These are phyloP conservation scores for Diplosoma virens DNA, from an alignment of 23 tunicate genomes.

Conservation along the genomic window DNA sequence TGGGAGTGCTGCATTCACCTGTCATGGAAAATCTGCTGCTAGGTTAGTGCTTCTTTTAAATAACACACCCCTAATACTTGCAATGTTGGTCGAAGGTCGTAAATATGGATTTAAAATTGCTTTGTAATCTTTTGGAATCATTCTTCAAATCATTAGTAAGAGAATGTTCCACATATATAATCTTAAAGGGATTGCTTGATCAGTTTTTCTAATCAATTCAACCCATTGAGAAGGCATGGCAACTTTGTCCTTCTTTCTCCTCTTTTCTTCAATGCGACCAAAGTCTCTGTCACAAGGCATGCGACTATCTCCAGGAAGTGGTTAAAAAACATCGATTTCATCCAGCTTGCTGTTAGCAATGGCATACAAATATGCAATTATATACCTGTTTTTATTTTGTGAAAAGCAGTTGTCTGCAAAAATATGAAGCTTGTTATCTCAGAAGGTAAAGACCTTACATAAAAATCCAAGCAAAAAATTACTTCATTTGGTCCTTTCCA, in stretches of 20 bases:
- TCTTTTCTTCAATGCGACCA: background rate
- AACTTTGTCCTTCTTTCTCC: conserved; percentile 2
- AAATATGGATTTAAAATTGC: background rate
- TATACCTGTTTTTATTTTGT: background rate
- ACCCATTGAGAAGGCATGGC: conserved; percentile 8
- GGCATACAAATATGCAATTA: background rate
- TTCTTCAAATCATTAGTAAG: background rate
- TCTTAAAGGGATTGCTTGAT: background rate
- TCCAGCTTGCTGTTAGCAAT: background rate
- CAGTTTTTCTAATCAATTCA: background rate
- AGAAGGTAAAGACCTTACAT: background rate
- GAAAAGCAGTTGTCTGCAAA: conserved; percentile 20
- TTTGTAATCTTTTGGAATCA: background rate
- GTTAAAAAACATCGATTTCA: background rate
- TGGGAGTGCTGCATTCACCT: background rate
- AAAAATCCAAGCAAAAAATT: background rate
- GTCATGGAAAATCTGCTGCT: background rate
- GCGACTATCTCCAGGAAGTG: conserved; percentile 1
- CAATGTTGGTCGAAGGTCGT: background rate
- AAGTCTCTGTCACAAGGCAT: conserved; percentile 19
- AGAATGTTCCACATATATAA: background rate
- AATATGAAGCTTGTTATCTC: background rate
- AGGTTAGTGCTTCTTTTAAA: background rate
- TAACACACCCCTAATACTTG: background rate
- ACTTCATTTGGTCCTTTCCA: conserved; percentile 7